These are phyloP conservation scores for Pseudochaenichthys georgianus DNA, from an alignment of 2,797 vertebrate species.

Conservation along the genomic window DNA sequence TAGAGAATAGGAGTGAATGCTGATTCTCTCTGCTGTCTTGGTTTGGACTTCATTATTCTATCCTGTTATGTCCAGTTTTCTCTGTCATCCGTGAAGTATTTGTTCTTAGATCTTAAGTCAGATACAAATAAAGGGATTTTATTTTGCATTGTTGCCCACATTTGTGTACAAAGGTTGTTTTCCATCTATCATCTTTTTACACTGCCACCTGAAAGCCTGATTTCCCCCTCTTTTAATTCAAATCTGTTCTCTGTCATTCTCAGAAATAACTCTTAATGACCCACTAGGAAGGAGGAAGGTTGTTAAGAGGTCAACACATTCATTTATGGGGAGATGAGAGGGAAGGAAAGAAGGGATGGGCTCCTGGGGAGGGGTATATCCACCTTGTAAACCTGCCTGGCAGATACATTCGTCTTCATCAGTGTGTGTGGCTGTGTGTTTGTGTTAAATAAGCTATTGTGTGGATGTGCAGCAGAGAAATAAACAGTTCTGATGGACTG, in stretches of 20 bases:
- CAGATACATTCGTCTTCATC: conserved; percentile 33
- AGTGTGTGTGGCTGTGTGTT: background rate
- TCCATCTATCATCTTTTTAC: conserved; percentile 9
- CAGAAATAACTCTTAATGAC: conserved; percentile 43
- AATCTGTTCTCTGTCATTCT: conserved; percentile 11
- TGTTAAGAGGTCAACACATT: conserved; percentile 41
- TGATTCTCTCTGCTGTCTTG: conserved; percentile 17
- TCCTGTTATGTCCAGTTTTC: background rate
- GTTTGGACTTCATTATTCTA: background rate
- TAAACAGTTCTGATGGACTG: conserved; percentile 26
- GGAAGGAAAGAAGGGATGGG: conserved; percentile 19
- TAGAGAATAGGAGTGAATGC: background rate
- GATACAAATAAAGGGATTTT: conserved; percentile 6
- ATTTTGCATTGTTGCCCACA: background rate
- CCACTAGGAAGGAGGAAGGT: conserved; percentile 44
- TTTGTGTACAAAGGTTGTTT: conserved; percentile 10
- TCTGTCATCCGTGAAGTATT: background rate
- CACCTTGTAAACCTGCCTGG: conserved; percentile 13
- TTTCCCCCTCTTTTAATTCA: conserved; percentile 20
- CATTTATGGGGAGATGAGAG: conserved; percentile 31
- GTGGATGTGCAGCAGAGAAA: conserved; percentile 1
- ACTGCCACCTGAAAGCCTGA: conserved; percentile 8
- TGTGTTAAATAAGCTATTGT: conserved; percentile 10
- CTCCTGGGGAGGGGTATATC: background rate
- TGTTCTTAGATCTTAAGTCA: background rate